Percentiles rank a stretch among this genome's conserved stretches.
These are phyloP conservation scores for Gobiocypris rarus DNA, from an alignment of 2,113 vertebrate genomes.

Conservation along the genomic window DNA sequence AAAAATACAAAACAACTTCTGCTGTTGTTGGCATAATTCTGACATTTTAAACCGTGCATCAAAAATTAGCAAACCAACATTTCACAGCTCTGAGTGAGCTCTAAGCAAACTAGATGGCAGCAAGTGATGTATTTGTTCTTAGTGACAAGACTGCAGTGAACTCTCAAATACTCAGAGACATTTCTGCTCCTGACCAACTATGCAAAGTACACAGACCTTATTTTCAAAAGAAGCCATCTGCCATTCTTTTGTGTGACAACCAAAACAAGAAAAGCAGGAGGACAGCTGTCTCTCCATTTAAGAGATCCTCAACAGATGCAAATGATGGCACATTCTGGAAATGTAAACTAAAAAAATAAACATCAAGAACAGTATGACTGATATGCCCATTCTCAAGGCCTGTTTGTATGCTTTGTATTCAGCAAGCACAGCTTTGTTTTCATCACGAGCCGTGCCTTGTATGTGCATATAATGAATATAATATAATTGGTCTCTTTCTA, in stretches of 20 bases:
- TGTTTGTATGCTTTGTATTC: not conserved
- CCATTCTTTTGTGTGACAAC: not conserved
- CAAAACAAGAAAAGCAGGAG: not conserved
- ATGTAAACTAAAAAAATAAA: not conserved
- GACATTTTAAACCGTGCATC: too few relatives aligned
- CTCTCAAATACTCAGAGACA: not conserved
- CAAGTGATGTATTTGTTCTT: too few relatives aligned
- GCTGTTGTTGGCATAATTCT: too few relatives aligned
- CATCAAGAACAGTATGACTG: not conserved
- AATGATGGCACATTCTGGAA: not conserved
- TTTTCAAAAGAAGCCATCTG: constrained; percentile 10
- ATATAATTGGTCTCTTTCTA: not conserved
- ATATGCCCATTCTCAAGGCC: not conserved
- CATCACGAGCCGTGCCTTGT: not conserved
- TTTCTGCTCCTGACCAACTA: not conserved
- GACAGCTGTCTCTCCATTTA: not conserved
- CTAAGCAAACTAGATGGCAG: not conserved
- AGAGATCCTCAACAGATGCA: not conserved
- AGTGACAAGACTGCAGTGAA: too few relatives aligned
- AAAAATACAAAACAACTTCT: too few relatives aligned
- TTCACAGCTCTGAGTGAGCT: constrained; percentile 1
- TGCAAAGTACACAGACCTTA: not conserved
- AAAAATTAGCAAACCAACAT: not conserved
- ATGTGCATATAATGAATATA: not conserved
- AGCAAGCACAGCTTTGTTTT: too few relatives aligned